phyloP scores from a whole-genome alignment of 1,140 invertebrate genomes.

The Danaus plexippus region DNA sequence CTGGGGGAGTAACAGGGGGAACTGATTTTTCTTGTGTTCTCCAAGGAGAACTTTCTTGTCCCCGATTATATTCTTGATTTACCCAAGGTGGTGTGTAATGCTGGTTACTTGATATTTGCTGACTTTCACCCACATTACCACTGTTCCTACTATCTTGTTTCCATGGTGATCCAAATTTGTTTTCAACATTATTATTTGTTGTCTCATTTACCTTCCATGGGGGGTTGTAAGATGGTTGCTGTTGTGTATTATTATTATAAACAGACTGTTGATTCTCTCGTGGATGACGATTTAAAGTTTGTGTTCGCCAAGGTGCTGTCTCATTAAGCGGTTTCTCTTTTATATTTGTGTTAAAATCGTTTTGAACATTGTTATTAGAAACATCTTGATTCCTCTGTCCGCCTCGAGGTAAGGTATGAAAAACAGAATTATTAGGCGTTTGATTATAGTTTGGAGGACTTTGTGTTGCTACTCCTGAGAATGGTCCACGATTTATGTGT shows the following conservation, averaged over 20 bases:
- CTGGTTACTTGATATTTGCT: conserved; percentile 22
- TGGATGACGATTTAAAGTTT: conserved; percentile 50
- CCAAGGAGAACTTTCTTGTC: conserved; percentile 39
- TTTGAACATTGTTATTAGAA: conserved; percentile 22
- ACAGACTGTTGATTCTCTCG: conserved; percentile 37
- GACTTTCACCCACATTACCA: conserved; percentile 15
- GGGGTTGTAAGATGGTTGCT: conserved; percentile 41
- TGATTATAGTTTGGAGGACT: conserved; percentile 41
- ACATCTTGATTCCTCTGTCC: conserved; percentile 45
- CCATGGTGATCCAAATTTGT: conserved; percentile 36
- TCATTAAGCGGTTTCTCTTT: conserved; percentile 19
- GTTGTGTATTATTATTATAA: conserved; percentile 37
- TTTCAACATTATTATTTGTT: conserved; percentile 43
- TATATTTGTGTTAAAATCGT: conserved; percentile 37
- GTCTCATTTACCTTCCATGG: conserved; percentile 52
- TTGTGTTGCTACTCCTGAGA: conserved; percentile 42
- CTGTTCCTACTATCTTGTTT: conserved; percentile 38
- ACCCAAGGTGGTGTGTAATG: conserved; percentile 49
- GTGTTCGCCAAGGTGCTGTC: conserved; percentile 59
- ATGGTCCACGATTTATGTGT: conserved; percentile 44
- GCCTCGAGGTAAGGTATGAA: conserved; percentile 53
- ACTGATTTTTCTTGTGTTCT: conserved; percentile 36
- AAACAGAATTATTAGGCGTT: conserved; percentile 39
- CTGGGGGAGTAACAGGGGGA: conserved; percentile 37
- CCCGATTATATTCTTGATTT: conserved; percentile 46